Evolutionary conservation across 2,113 vertebrate genomes (phyloP), one percentile per base, ranked within the genome.

Genomic region (Stigmatopora argus): DNA sequence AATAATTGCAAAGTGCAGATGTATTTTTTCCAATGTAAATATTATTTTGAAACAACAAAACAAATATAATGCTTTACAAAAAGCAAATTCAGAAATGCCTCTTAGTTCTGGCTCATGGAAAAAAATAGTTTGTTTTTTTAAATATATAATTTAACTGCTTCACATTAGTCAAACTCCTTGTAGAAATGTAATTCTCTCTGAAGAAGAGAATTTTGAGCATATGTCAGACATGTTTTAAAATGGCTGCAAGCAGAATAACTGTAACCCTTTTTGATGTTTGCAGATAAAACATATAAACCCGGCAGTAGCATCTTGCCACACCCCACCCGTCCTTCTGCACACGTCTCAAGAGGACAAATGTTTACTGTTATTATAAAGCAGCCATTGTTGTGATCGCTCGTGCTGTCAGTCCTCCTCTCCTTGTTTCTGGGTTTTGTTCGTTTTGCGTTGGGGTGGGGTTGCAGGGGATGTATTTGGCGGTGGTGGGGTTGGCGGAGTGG

Each of bases 321-420:
- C 63, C 18, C 47, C 78, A 76, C 80, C 76, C 78, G 72, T 79
- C 72, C 49, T 74, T 80, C 77, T 78, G 81, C 83, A 87, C 75
- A 83, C 75, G 83, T 87, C 89, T 89, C 51, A 51, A 86, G 82
- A 87, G 89, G 83, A 87, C 80, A 75, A 79, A 88, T 91, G 88
- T 91, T 91, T 90, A 91, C 91, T 90, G 87, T 88, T 86, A 84
- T 90, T 89, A 86, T 89, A 80, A 89, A 81, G 82, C 87, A 85
- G 88, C 65, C 86, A 90, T 92, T 92, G 89, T 90, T 90, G 85
- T 88, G 86, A 89, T 90, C 78, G 83, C 78, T 74, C 87, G 82
- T 71, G 74, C 81, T 86, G 76, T 78, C 82, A 67, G 71, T 83
- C 86, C 84, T 82, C 73, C 80, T 85, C 83, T 71, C 80, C 75